Evolutionary conservation across 35 echinoderm and acorn worm species (phyloP), one percentile per base, ranked within the genome.

Genomic region (Eucidaris tribuloides): DNA sequence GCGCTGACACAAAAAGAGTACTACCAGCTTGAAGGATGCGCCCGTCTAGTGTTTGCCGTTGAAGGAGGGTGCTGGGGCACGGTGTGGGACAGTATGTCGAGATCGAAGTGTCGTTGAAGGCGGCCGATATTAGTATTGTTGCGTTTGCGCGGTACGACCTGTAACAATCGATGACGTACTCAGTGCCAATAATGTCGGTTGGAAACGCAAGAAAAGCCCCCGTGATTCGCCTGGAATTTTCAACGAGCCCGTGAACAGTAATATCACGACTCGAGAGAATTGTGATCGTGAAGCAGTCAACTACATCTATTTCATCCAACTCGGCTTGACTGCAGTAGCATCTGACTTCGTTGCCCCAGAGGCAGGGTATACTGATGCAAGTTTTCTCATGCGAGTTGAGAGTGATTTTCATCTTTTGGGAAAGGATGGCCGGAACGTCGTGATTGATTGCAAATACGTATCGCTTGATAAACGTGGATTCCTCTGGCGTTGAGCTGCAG

Each of bases 1-100:
- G n/a, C n/a, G n/a, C n/a, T n/a, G n/a, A n/a, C n/a, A n/a, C 19
- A 0, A 0, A n/a, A 1, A 2, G 2, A 4, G 3, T 0, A 13
- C 28, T 32, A 14, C 19, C 4, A 42, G 68, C 5, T 74, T 19
- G 1, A 0, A 74, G 44, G 7, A 38, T 2, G 1, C 24, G 3
- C 11, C 9, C 7, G 37, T 44, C 41, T 25, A 3, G 38, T 19
- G 5, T 25, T n/a, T n/a, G n/a, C n/a, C 25, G 38, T 7, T 42
- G 9, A 2, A 25, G 0, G 2, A 2, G 3, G 0, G 38, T 36
- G 7, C 24, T 74, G 20, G 1, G 13, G 19, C 61, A 64, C 13
- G 2, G 0, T 2, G 7, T 32, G 7, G 4, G 2, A 32, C 61
- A 74, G 24, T 74, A 22, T 33, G 44, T 44, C 33, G 17, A 2